Evolutionary conservation across 2,888 invertebrate genomes (phyloP), one percentile per base, ranked within the genome.

Genomic region (Standfussiana lucernea): DNA sequence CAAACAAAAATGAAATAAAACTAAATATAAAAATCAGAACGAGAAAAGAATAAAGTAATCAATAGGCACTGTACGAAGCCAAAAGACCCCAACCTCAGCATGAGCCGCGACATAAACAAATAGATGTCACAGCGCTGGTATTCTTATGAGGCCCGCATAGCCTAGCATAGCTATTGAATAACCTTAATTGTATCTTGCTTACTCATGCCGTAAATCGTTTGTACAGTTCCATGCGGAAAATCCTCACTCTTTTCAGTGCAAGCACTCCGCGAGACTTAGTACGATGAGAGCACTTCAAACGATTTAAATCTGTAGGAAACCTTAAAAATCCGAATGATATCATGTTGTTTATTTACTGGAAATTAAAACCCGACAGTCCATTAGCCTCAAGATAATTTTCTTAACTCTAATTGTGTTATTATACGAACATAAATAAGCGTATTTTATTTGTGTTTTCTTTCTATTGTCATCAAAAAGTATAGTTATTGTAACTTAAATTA

Each of bases 381-480:
- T 47, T 40, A 40, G 40, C 64, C n/a, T 64, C 8, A 1, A 37
- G 21, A 75, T 32, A 40, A 74, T 42, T 72, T 72, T 53, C 32
- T 7, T 42, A 18, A 5, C 18, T 71, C 13, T 28, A 21, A 69
- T 73, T 73, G 24, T 11, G 0, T 18, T 28, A 72, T 50, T 37
- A 6, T 24, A 24, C 2, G n/a, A 5, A n/a, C 21, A 73, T 45
- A 24, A 28, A n/a, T 21, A 24, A 8, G 1, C n/a, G 35, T 11
- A 28, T 40, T 70, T 69, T 56, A 56, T 24, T 15, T 32, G 1
- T 32, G 24, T 7, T 47, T 35, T 2, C 24, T 45, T 67, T 47
- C 13, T 50, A 18, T 10, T n/a, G 18, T 32, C 4, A 32, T 28
- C 15, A 56, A 28, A 28, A 28, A 28, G 56, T 56, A 28, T 56